Evolutionary conservation across 2,888 invertebrate species (phyloP).

Genomic region (Andrena hattorfiana): DNA sequence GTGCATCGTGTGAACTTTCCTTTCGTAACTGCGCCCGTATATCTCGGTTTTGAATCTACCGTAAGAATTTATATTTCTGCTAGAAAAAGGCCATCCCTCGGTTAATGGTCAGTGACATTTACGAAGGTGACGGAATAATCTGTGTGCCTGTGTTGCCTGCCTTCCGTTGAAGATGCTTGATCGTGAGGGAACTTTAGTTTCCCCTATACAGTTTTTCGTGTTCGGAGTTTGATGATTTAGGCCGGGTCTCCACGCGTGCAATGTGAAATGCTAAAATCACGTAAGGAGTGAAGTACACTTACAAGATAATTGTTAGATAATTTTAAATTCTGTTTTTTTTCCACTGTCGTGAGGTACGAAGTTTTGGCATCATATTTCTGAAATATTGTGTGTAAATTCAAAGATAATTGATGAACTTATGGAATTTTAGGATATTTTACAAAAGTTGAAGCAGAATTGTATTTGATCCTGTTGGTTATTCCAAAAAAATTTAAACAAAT

Average conservation of each 20-base stretch:
- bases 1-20: constrained; percentile 27
- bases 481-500: too few species aligned
- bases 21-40: constrained; percentile 22
- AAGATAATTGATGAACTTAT: too few species aligned
- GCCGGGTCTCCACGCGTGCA: neutral
- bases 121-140: constrained; percentile 43
- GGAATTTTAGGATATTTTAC: too few species aligned
- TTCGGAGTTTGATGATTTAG: neutral
- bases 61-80: constrained; percentile 13
- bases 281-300: too few species aligned
- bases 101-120: constrained; percentile 58
- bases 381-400: too few species aligned
- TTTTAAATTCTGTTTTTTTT: too few species aligned
- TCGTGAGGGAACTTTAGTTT: constrained; percentile 10
- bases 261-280: too few species aligned
- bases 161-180: constrained; percentile 20
- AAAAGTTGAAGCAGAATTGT: too few species aligned
- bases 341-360: too few species aligned
- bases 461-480: too few species aligned
- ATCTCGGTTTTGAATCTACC: constrained; percentile 44
- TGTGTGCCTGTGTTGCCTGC: neutral
- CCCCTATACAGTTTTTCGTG: neutral
- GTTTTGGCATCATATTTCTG: too few species aligned
- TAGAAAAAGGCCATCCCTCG: constrained; percentile 20
- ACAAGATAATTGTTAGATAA: too few species aligned